Evolutionary conservation across 2,888 invertebrate species (phyloP).

Genomic region (Pasiphila rectangulata): DNA sequence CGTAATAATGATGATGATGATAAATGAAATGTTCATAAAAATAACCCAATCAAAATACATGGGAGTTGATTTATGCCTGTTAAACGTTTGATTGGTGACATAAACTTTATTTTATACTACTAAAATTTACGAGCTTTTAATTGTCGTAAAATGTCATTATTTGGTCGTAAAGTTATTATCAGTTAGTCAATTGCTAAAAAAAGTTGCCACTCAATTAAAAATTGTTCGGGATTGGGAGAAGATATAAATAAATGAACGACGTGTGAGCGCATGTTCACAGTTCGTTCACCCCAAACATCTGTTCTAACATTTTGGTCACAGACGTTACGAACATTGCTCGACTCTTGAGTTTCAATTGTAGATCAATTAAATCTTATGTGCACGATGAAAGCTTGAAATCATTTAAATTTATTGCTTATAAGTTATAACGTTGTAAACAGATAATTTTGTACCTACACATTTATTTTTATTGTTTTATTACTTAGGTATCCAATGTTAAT

Average conservation of each 20-base stretch:
- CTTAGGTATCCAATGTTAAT: background rate
- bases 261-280: slow-evolving; percentile 50
- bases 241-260: slow-evolving; percentile 49
- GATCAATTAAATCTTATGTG: slow-evolving; percentile 11
- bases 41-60: slow-evolving; percentile 15
- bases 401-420: background rate
- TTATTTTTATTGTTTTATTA: background rate
- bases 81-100: slow-evolving; percentile 26
- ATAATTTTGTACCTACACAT: background rate
- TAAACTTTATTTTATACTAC: slow-evolving; percentile 29
- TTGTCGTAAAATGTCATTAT: slow-evolving; percentile 28
- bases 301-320: slow-evolving; percentile 71
- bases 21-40: slow-evolving; percentile 8
- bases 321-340: slow-evolving; percentile 53
- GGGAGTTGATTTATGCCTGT: slow-evolving; percentile 26
- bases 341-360: slow-evolving; percentile 48
- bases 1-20: background rate
- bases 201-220: slow-evolving; percentile 16
- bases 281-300: slow-evolving; percentile 75
- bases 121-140: slow-evolving; percentile 28
- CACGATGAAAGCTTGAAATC: background rate
- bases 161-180: slow-evolving; percentile 27
- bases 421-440: background rate
- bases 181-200: slow-evolving; percentile 25
- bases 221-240: slow-evolving; percentile 42